Evolutionary conservation across 2,888 invertebrate species (phyloP).

Genomic region (Cryptophagus acutangulus): DNA sequence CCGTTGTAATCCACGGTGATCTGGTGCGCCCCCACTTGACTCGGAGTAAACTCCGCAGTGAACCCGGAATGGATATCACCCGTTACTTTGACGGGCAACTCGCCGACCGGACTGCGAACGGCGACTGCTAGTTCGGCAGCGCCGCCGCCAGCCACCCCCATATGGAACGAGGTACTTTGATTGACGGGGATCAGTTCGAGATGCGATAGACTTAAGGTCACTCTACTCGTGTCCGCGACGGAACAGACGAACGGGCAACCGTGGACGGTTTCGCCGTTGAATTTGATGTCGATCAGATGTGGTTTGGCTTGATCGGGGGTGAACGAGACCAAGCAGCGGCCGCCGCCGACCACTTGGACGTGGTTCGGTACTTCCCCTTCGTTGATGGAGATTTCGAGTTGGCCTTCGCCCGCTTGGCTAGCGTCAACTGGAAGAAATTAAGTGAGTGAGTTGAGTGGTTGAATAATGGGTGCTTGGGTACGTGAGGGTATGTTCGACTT

Average conservation of each 20-base stretch:
- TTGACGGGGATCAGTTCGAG: constrained; percentile 83
- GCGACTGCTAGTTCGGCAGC: constrained; percentile 84
- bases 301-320: constrained; percentile 87
- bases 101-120: constrained; percentile 80
- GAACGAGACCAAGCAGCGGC: constrained; percentile 89
- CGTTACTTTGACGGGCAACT: constrained; percentile 83
- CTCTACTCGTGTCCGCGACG: constrained; percentile 73
- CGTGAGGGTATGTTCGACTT: too few species aligned
- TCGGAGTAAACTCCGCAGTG: constrained; percentile 87
- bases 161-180: constrained; percentile 71
- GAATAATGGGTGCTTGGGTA: too few species aligned
- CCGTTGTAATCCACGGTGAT: constrained; percentile 89
- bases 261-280: constrained; percentile 89
- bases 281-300: constrained; percentile 92
- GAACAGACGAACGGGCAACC: constrained; percentile 88
- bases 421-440: constrained; percentile 84
- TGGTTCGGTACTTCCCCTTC: constrained; percentile 99
- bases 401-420: constrained; percentile 97
- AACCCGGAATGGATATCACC: constrained; percentile 84
- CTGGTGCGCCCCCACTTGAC: constrained; percentile 88
- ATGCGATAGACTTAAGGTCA: constrained; percentile 66
- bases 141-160: constrained; percentile 68
- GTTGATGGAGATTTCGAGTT: constrained; percentile 98
- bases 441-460: too few species aligned
- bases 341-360: constrained; percentile 93